Conservation (phyloP, 1,140 invertebrate genomes). For the Drosophila asahinai region DNA sequence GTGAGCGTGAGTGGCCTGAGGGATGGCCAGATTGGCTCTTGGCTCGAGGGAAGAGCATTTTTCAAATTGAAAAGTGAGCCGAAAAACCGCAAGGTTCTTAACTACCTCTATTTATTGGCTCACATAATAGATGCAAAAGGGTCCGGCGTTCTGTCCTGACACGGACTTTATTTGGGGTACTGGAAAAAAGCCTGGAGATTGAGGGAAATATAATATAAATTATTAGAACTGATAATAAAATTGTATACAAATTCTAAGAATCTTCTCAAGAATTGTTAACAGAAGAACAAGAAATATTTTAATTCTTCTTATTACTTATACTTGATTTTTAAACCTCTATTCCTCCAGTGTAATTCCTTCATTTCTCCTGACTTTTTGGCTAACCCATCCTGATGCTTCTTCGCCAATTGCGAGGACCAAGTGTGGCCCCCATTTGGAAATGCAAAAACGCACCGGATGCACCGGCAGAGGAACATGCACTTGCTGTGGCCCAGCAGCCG, state of each 20-base stretch:
- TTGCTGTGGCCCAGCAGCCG: constrained; percentile 22
- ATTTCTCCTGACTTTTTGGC: constrained; percentile 11
- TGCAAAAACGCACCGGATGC: constrained; percentile 56
- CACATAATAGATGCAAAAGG: constrained; percentile 67
- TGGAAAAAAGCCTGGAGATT: background rate
- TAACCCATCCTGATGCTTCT: background rate
- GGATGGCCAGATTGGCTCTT: constrained; percentile 1
- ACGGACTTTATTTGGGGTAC: background rate
- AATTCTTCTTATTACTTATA: background rate
- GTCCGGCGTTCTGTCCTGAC: background rate
- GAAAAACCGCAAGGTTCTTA: constrained; percentile 77
- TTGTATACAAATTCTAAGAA: too few species aligned
- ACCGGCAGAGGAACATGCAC: constrained; percentile 14
- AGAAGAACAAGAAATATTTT: too few species aligned
- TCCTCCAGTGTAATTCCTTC: background rate
- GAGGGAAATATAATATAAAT: background rate
- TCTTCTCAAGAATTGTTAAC: too few species aligned
- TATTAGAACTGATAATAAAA: too few species aligned
- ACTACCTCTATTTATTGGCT: constrained; percentile 83
- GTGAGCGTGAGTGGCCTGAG: background rate
- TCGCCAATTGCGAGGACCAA: constrained; percentile 24
- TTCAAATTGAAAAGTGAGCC: constrained; percentile 82
- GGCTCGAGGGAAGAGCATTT: constrained; percentile 49
- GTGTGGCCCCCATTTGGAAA: constrained; percentile 40
- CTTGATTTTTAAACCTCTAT: background rate